Base-by-base conservation (phyloP, 2,888 invertebrate genomes). In the Hydraecia micacea region DNA sequence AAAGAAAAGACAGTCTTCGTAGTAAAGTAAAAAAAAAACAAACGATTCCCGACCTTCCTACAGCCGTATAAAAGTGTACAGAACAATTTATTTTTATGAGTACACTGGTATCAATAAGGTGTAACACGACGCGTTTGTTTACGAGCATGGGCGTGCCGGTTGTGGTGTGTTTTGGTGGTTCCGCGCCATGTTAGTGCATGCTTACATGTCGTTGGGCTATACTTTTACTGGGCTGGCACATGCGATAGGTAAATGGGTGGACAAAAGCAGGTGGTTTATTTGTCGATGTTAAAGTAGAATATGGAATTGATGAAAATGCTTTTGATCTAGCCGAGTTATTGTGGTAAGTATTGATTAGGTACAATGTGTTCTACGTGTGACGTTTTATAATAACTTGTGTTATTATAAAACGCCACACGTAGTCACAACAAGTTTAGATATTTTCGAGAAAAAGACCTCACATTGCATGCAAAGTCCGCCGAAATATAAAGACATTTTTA, bases 21-120 rank as follows among this genome's bases (percentile, higher is more conserved):
- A 52, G 42, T 63, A 66, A 63, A 80, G 36, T 67, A 68, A 67
- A 83, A 77, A 78, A 81, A 77, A 78, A 80, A 74, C 75, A 73
- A 87, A 77, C 73, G 75, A 69, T 77, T 81, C 62, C 46, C 76
- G 62, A 75, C 81, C 73, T 87, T 83, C 72, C 46, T 67, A 63
- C 74, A 28, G 55, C 58, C 52, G 58, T 68, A 71, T 65, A 73
- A 79, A 79, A 77, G 72, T 86, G 87, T 87, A 89, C 84, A 86
- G 87, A 91, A 91, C 92, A 91, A 92, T 92, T 90, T 89, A 84
- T 88, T 91, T 93, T 92, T 91, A 92, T 90, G 89, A 85, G 86
- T 80, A 86, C 87, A 86, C 87, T 88, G 85, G 86, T 92, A 92
- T 91, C 92, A 89, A 91, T 92, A 91, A 90, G 86, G 83, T 83